Base-by-base conservation (phyloP, 1,140 invertebrate genomes). In the Calephelis nemesis region DNA sequence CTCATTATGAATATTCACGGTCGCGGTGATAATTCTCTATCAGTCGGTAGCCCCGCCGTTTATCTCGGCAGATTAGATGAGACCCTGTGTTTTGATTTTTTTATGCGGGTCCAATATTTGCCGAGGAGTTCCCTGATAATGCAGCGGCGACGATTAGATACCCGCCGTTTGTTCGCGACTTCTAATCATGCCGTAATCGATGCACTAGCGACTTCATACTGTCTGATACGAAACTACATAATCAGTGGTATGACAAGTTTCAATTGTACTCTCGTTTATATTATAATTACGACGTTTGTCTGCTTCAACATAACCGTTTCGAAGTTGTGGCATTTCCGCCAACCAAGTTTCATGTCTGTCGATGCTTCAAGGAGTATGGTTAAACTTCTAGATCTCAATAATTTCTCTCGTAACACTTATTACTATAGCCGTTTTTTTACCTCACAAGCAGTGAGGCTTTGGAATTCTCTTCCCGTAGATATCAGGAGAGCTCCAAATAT, bases 1-100 rank as follows among this genome's bases (percentile, higher is more conserved):
- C 88, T 91, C 88, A 91, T 91, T 91, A 91, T 88, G 88, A 91
- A 89, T 91, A 91, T 89, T 87, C 87, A 85, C 83, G 84, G 83
- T 77, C 85, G 81, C 84, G 74, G 76, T 91, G 88, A 91, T 90
- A 90, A 90, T 91, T 85, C 88, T 88, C 82, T 91, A 91, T 91
- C 88, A 88, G 88, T 89, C 87, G 88, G 87, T 88, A 88, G 86
- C 88, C 88, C 88, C 85, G 81, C 63, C 75, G 82, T 82, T 88
- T 91, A 91, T 91, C 88, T 91, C 87, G 74, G 76, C 79, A 91
- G 88, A 91, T 91, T 91, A 91, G 87, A 89, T 88, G 87, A 88
- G 82, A 90, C 88, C 88, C 88, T 84, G 87, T 88, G 88, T 89
- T 91, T 88, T 89, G 87, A 87, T 90, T 90, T 90, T 19, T 90